Evolutionary conservation across 2,113 vertebrate species (phyloP).

Genomic region (Pseudorhombus dupliciocellatus): DNA sequence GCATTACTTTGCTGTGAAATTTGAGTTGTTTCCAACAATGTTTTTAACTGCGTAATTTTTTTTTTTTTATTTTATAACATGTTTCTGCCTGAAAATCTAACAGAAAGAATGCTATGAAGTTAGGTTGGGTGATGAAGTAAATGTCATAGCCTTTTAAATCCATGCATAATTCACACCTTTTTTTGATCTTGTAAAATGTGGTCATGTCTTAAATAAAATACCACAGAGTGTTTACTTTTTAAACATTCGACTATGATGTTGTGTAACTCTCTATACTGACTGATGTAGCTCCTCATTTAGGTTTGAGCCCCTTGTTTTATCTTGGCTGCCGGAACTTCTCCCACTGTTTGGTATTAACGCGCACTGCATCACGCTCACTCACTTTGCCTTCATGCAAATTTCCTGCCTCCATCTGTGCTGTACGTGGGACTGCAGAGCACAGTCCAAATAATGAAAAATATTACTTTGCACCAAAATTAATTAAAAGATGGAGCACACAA

Average conservation of each 20-base stretch:
- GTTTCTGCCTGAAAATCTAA: not conserved
- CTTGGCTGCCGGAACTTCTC: not conserved
- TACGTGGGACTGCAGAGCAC: too few species aligned
- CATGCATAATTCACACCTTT: not conserved
- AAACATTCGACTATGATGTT: too few species aligned
- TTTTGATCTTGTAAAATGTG: not conserved
- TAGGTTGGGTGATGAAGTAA: not conserved
- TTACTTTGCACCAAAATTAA: too few species aligned
- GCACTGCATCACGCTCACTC: too few species aligned
- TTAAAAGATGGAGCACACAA: too few species aligned
- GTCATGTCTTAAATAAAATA: not conserved
- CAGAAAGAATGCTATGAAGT: not conserved
- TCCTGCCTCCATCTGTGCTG: too few species aligned
- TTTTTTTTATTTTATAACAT: not conserved
- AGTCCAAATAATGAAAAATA: too few species aligned
- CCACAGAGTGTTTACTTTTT: too few species aligned
- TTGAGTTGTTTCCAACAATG: not conserved
- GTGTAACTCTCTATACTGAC: too few species aligned
- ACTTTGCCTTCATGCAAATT: too few species aligned
- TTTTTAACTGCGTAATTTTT: not conserved
- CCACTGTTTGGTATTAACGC: too few species aligned
- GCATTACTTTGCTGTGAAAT: constrained; percentile 20
- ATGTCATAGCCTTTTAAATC: not conserved
- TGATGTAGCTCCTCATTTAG: too few species aligned
- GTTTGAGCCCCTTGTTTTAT: not conserved